Base-by-base conservation (phyloP, 2,797 vertebrate species). In the Channallabes apus region DNA sequence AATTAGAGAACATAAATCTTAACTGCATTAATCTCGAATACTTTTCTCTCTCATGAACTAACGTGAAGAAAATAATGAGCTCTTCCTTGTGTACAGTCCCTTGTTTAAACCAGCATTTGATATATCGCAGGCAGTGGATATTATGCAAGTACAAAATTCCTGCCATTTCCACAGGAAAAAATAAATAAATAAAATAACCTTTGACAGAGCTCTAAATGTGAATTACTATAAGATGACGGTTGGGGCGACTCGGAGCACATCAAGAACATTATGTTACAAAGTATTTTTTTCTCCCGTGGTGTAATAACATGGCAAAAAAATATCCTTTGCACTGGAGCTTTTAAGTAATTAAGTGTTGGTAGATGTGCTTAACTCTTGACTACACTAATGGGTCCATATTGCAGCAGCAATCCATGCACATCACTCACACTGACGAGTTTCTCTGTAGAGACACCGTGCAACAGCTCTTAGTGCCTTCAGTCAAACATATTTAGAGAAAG, bases 401-500 rank as follows among this genome's bases (percentile, higher is more conserved):
- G 56, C 8, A 41, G 58, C 58, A 41, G 56, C 17, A 79, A 62
- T 62, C 58, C 58, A n/a, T 79, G 20, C 27, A 38, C 75, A 59
- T 78, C 56, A 78, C 56, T 62, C 22, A 24, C 32, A 62, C 2
- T 62, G 58, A 62, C 1, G 20, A 14, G 17, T 58, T 58, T 58
- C 73, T 58, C 73, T 17, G 17, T 29, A 56, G 20, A 41, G 20
- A 77, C 54, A 11, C 9, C 17, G 20, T 8, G 27, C 17, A 56
- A 56, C 8, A 76, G 54, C 32, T 38, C 20, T 24, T 7, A 24
- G 58, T 78, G 32, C 56, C 67, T 62, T 38, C 54, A 22, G 6
- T 71, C 54, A 68, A 59, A 12, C 38, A 6, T 46, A 78, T 87
- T 83, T 84, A 77, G 51, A 59, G 81, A 38, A 85, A 73, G 80